phyloP scores from a whole-genome alignment of 1,140 invertebrate species.

The Mamestra configurata region DNA sequence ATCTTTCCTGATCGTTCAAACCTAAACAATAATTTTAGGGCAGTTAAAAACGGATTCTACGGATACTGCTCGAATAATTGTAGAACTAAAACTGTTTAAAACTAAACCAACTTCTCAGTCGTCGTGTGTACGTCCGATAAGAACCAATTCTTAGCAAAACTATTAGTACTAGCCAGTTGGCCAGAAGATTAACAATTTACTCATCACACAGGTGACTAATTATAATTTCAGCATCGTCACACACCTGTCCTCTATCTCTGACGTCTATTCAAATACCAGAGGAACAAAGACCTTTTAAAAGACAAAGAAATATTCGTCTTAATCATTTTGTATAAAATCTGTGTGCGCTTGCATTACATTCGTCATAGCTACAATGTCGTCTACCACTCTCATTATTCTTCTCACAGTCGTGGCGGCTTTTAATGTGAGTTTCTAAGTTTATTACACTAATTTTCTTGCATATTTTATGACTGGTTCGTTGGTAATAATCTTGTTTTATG shows the following conservation, averaged over 20 bases:
- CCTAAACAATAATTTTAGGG: too few relatives aligned
- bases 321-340: conserved; percentile 17
- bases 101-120: too few relatives aligned
- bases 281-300: neutral
- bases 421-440: conserved; percentile 45
- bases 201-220: conserved; percentile 3
- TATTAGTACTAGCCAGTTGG: neutral
- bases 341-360: neutral
- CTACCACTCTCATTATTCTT: conserved; percentile 40
- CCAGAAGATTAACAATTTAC: neutral
- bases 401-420: conserved; percentile 12
- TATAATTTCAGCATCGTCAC: neutral
- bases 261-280: neutral
- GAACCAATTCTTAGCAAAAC: neutral
- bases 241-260: conserved; percentile 24
- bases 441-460: neutral
- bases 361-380: conserved; percentile 43
- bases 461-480: neutral
- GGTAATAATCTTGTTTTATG: neutral
- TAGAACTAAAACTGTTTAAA: too few relatives aligned
- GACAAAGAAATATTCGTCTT: conserved; percentile 20
- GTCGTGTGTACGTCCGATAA: neutral
- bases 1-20: too few relatives aligned
- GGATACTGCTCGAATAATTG: too few relatives aligned
- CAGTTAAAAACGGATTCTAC: too few relatives aligned